Percentiles rank a stretch among this genome's conserved stretches.
These are phyloP conservation scores for Penelope pileata DNA, from an alignment of 2,113 vertebrate species.

Conservation along the genomic window DNA sequence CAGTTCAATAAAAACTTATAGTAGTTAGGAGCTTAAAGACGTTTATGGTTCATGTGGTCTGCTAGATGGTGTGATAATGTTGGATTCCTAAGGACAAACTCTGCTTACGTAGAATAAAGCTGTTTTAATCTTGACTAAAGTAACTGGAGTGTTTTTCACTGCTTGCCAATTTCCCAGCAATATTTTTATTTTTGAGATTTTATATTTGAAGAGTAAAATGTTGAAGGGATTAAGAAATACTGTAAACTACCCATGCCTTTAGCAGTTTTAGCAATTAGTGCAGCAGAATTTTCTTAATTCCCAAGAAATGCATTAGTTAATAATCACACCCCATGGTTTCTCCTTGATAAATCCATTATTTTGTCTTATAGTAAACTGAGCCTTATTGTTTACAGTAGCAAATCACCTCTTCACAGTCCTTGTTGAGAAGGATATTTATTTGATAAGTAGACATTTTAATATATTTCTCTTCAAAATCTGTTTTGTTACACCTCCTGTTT, in stretches of 20 bases:
- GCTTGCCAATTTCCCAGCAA: not conserved
- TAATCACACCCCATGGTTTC: not conserved
- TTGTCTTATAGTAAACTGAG: not conserved
- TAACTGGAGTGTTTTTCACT: not conserved
- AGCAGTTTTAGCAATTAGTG: not conserved
- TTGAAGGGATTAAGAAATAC: slow-evolving; percentile 1
- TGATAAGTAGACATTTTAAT: not conserved
- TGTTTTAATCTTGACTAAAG: not conserved
- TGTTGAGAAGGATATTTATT: not conserved
- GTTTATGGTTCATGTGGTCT: slow-evolving; percentile 16
- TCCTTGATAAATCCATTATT: slow-evolving; percentile 5
- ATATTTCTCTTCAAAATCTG: not conserved
- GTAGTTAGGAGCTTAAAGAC: not conserved
- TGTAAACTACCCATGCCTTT: not conserved
- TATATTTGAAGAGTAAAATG: not conserved
- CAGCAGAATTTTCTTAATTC: not conserved
- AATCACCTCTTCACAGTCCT: not conserved
- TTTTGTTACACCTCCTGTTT: not conserved
- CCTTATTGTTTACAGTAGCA: not conserved
- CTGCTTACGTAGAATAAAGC: not conserved
- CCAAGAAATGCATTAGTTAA: not conserved
- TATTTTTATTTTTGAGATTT: not conserved
- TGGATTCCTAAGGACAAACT: not conserved
- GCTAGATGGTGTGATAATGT: not conserved
- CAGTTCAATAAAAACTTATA: slow-evolving; percentile 28